These are phyloP conservation scores for Zootermopsis nevadensis DNA, from an alignment of 2,888 invertebrate species.

Conservation along the genomic window DNA sequence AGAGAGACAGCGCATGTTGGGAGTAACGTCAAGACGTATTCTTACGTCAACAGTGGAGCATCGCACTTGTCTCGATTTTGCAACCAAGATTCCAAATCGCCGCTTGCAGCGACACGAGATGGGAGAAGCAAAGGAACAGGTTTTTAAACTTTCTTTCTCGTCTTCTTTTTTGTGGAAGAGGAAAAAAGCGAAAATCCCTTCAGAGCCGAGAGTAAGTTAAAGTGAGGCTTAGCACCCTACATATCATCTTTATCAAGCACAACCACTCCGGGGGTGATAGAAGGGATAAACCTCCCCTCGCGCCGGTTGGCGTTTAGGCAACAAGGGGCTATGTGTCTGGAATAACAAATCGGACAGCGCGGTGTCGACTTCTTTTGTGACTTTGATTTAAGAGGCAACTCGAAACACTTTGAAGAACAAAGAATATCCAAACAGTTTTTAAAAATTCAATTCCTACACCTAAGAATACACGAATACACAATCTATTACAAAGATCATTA, in stretches of 20 bases:
- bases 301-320: not conserved
- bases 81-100: not conserved
- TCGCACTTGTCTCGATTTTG: not conserved
- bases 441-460: too few species aligned
- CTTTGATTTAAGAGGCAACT: too few species aligned
- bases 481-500: too few species aligned
- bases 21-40: too few species aligned
- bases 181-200: conserved; percentile 37
- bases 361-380: too few species aligned
- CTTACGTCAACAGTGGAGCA: too few species aligned
- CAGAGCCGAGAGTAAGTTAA: conserved; percentile 39
- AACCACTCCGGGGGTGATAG: conserved; percentile 40
- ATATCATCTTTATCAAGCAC: conserved; percentile 44
- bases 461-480: too few species aligned
- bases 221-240: conserved; percentile 33
- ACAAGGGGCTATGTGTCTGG: not conserved
- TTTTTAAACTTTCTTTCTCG: conserved; percentile 23
- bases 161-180: not conserved
- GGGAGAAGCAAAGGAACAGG: conserved; percentile 26
- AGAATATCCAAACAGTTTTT: too few species aligned
- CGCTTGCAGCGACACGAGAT: conserved; percentile 18
- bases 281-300: conserved; percentile 25
- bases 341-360: too few species aligned
- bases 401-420: too few species aligned
- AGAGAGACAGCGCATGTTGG: too few species aligned